Evolutionary conservation across 1,140 invertebrate species (phyloP), one percentile per base, ranked within the genome.

Genomic region (Drosophila repleta): DNA sequence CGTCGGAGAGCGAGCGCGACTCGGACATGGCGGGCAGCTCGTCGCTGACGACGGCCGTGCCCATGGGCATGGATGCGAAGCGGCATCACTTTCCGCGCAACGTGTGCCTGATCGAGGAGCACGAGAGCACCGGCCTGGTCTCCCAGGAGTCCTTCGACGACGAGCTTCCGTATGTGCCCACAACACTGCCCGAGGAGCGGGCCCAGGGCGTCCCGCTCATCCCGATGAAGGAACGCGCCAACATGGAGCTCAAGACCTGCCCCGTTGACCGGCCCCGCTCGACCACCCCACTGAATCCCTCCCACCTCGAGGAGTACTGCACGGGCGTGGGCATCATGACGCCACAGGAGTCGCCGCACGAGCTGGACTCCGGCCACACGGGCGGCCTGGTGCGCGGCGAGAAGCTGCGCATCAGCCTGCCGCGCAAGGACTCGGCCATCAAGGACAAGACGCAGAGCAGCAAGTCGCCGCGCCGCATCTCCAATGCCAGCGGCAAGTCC

Each of bases 261-360:
- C 96, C 96, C 0, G 95, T 97, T 58, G 96, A 97, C 74, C 93
- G 97, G 72, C 97, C 97, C 15, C 93, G 97, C 6, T 96, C 96
- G n/a, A 96, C 95, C 18, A 96, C 96, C 41, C 96, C 96, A 2
- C 94, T 96, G 39, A 96, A 95, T 91, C 95, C 96, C 17, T 95
- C 94, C 4, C 93, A 95, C 18, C 91, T 97, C 45, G 96, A 97
- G 81, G 96, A 97, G 78, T 97, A 93, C 67, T 93, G 93, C 73
- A 87, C 81, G 26, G 81, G 87, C 71, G 93, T 91, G 21, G 81
- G 87, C 72, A 93, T 91, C 0, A 76, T 79, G 76, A 93, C 92
- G 74, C 91, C 74, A 8, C 77, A 76, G 46, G 84, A 92, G 74
- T 41, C 52, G 5, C 46, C 67, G 0, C 62, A 69, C 90, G 71